These are phyloP conservation scores for Microplitis manilae DNA, from an alignment of 2,888 invertebrate species.

Conservation along the genomic window DNA sequence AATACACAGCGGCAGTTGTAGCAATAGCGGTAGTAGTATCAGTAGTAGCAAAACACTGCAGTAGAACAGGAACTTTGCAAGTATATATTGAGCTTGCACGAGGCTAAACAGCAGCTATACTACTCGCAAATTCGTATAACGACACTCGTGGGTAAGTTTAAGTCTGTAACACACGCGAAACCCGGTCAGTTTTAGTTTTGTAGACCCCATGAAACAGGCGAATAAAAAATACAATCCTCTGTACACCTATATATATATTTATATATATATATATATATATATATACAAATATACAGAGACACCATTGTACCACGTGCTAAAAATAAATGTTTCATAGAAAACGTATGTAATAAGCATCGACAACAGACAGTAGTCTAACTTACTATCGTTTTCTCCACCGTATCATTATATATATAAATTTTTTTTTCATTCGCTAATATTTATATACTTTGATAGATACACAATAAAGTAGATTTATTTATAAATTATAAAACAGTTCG, in stretches of 20 bases:
- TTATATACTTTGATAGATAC: neutral
- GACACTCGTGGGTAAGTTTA: constrained; percentile 32
- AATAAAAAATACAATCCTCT: neutral
- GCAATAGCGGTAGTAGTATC: neutral
- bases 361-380: constrained; percentile 17
- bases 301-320: constrained; percentile 17
- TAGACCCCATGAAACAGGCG: neutral
- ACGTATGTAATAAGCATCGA: constrained; percentile 16
- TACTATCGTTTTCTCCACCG: constrained; percentile 7
- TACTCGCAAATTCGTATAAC: constrained; percentile 35
- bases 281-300: neutral
- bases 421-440: neutral
- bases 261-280: neutral
- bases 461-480: neutral
- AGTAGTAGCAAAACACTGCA: neutral
- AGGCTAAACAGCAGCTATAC: constrained; percentile 14
- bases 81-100: constrained; percentile 14
- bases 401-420: neutral
- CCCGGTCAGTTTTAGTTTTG: constrained; percentile 20
- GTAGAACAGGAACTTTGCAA: constrained; percentile 20
- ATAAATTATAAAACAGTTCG: neutral
- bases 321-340: constrained; percentile 32
- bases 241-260: constrained; percentile 1
- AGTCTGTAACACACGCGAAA: constrained; percentile 16
- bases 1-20: neutral